phyloP scores from a whole-genome alignment of 2,888 invertebrate genomes.

The Diploptera punctata region DNA sequence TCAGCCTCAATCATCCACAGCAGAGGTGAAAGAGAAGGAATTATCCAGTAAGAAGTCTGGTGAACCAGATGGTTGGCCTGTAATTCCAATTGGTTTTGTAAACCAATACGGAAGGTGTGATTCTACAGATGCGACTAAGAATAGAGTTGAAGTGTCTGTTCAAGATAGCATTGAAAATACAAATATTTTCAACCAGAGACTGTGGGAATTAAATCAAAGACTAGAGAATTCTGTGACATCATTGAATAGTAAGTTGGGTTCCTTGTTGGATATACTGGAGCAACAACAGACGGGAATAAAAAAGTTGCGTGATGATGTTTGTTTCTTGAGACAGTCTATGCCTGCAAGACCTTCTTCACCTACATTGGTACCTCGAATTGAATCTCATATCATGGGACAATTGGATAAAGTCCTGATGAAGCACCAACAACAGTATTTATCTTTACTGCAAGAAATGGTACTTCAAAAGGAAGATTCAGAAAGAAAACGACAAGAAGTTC shows the following conservation, averaged over 20 bases:
- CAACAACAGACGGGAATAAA: slow-evolving; percentile 40
- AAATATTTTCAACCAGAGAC: neutral
- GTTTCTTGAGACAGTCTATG: neutral
- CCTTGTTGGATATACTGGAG: slow-evolving; percentile 34
- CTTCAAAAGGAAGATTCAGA: slow-evolving; percentile 55
- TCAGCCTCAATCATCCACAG: neutral
- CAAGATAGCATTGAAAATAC: neutral
- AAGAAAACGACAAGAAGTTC: slow-evolving; percentile 59
- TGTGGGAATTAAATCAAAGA: slow-evolving; percentile 32
- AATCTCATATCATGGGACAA: slow-evolving; percentile 45
- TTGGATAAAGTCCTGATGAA: slow-evolving; percentile 53
- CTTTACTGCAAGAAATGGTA: slow-evolving; percentile 36
- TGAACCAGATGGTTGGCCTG: slow-evolving; percentile 51
- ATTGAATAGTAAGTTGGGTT: slow-evolving; percentile 28
- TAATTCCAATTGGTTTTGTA: slow-evolving; percentile 55
- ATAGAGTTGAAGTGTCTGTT: slow-evolving; percentile 8
- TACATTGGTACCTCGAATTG: slow-evolving; percentile 9
- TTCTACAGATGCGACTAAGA: slow-evolving; percentile 30
- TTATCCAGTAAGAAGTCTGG: slow-evolving; percentile 13
- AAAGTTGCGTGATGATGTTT: slow-evolving; percentile 28
- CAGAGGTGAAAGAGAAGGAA: slow-evolving; percentile 32
- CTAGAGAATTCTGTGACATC: slow-evolving; percentile 32
- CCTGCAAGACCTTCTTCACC: neutral
- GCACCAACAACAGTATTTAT: slow-evolving; percentile 51
- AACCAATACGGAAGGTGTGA: slow-evolving; percentile 49